These are phyloP conservation scores for Tanypteryx hageni DNA, from an alignment of 2,888 invertebrate species.

Conservation along the genomic window DNA sequence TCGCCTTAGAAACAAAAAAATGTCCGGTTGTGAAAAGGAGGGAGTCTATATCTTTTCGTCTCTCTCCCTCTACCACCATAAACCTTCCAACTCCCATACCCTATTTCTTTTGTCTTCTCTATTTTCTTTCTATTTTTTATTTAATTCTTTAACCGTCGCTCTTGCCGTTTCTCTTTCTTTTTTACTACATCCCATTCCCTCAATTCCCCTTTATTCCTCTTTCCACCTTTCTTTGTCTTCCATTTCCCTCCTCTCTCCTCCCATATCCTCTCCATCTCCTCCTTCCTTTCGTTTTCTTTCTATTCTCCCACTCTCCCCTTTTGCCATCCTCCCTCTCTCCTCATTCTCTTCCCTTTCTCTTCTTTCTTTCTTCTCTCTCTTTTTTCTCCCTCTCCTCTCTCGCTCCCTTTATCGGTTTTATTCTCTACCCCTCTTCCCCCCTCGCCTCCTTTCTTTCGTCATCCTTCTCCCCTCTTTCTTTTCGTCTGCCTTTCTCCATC, in stretches of 20 bases:
- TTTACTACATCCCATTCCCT: not conserved
- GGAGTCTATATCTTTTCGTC: not conserved
- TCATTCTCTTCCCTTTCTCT: not conserved
- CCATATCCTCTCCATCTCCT: not conserved
- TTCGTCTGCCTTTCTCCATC: not conserved
- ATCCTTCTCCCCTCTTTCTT: no score
- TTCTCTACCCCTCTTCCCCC: not conserved
- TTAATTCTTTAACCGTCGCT: not conserved
- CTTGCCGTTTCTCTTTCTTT: not conserved
- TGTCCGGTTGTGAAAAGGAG: not conserved
- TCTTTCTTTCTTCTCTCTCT: not conserved
- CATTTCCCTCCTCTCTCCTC: not conserved
- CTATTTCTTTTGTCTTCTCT: no score
- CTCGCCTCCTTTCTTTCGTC: not conserved
- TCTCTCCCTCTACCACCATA: no score
- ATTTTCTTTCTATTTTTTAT: no score
- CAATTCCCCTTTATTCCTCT: not conserved
- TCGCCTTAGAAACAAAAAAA: not conserved
- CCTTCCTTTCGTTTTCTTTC: not conserved
- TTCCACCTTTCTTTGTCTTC: not conserved
- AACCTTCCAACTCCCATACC: no score
- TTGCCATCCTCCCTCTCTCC: not conserved
- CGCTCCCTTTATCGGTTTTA: not conserved
- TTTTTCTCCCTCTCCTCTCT: not conserved
- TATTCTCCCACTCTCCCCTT: not conserved